These are phyloP conservation scores for Eupithecia dodoneata DNA, from an alignment of 2,888 invertebrate genomes.

Conservation along the genomic window DNA sequence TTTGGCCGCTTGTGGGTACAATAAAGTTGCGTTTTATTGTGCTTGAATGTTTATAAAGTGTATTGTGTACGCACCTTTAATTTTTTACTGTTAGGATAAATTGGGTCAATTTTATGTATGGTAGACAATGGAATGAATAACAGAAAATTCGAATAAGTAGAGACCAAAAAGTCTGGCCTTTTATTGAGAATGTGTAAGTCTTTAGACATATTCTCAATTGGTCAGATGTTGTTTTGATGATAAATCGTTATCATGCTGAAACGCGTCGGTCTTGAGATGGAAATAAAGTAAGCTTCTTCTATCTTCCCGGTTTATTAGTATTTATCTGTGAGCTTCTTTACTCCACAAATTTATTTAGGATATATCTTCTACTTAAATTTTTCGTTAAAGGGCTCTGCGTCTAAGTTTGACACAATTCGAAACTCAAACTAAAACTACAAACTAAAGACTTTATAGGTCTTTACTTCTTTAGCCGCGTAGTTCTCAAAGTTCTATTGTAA, in stretches of 20 bases:
- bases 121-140: not conserved
- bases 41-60: conserved; percentile 48
- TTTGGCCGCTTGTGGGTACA: conserved; percentile 51
- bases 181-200: no score
- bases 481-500: not conserved
- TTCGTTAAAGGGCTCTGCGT: not conserved
- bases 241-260: not conserved
- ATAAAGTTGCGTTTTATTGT: conserved; percentile 59
- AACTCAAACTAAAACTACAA: not conserved
- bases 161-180: not conserved
- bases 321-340: not conserved
- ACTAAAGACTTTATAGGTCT: no score
- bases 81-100: conserved; percentile 35
- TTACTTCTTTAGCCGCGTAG: not conserved
- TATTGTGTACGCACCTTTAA: conserved; percentile 47
- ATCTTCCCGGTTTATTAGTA: no score
- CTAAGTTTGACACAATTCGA: not conserved
- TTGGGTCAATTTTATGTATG: conserved; percentile 39
- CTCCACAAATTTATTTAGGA: not conserved
- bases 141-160: not conserved
- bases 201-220: not conserved
- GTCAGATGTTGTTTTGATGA: not conserved
- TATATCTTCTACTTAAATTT: not conserved
- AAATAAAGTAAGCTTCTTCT: not conserved
- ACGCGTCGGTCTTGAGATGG: not conserved